A percentile compares a stretch with the other conserved stretches of the same genome.
These are phyloP conservation scores for Subacronicta megacephala DNA, from an alignment of 2,888 invertebrate genomes.

Conservation along the genomic window DNA sequence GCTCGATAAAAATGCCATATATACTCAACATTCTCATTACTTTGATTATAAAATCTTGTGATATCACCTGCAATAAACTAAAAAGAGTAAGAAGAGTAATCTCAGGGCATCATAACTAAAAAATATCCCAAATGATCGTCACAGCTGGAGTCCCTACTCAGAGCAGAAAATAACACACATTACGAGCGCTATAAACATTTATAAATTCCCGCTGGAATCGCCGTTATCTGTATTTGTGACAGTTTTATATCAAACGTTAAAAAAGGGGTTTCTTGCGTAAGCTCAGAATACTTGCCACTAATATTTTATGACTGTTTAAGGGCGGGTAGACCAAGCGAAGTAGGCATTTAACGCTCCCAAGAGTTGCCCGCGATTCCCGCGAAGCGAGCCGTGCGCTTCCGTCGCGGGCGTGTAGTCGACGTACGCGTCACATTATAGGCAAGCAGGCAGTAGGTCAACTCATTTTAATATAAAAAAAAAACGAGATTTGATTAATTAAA, in stretches of 20 bases:
- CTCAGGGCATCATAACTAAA: slow-evolving; percentile 2
- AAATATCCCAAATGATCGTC: slow-evolving; percentile 5
- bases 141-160: slow-evolving; percentile 23
- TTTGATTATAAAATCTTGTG: not conserved
- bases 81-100: not conserved
- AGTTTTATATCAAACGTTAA: slow-evolving; percentile 40
- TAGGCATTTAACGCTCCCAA: too few relatives aligned
- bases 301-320: not conserved
- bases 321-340: too few relatives aligned
- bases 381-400: too few relatives aligned
- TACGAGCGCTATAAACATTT: slow-evolving; percentile 58
- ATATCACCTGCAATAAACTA: not conserved
- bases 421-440: too few relatives aligned
- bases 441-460: too few relatives aligned
- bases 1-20: too few relatives aligned
- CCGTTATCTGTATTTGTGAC: slow-evolving; percentile 41
- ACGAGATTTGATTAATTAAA: too few relatives aligned
- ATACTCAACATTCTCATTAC: too few relatives aligned
- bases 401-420: too few relatives aligned
- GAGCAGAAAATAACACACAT: slow-evolving; percentile 52
- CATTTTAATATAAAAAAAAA: too few relatives aligned
- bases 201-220: slow-evolving; percentile 52
- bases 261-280: slow-evolving; percentile 5
- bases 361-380: too few relatives aligned
- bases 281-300: not conserved